Evolutionary conservation across 2,888 invertebrate species (phyloP).

Genomic region (Plemyria rubiginata): DNA sequence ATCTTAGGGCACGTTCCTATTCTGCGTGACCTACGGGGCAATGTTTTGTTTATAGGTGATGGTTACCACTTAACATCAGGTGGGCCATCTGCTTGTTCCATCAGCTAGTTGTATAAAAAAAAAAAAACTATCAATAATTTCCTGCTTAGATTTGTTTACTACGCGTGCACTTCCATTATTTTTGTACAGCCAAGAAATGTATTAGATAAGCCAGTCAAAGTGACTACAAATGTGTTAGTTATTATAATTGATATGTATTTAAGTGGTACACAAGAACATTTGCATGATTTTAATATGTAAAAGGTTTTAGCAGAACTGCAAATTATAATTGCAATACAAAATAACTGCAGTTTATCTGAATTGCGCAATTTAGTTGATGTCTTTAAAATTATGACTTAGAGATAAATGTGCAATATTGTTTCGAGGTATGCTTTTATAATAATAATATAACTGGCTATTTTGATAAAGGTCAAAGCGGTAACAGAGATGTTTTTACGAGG

Average conservation of each 20-base stretch:
- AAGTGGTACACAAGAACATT: constrained; percentile 44
- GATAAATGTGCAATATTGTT: constrained; percentile 30
- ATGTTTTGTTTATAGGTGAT: no score
- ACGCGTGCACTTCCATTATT: constrained; percentile 28
- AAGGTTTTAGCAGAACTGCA: constrained; percentile 60
- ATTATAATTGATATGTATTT: constrained; percentile 56
- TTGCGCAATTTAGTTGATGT: constrained; percentile 23
- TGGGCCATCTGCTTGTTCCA: no score
- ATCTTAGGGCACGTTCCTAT: no score
- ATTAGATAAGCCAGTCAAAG: constrained; percentile 46
- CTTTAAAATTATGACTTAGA: constrained; percentile 19
- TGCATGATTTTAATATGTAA: constrained; percentile 55
- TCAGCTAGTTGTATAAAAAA: no score
- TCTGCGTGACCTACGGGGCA: no score
- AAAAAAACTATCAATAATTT: neutral
- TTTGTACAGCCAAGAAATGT: constrained; percentile 39
- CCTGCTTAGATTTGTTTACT: constrained; percentile 9
- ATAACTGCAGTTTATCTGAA: constrained; percentile 36
- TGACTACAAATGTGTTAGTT: constrained; percentile 56
- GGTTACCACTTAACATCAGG: no score
- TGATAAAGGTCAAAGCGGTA: neutral
- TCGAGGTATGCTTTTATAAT: neutral
- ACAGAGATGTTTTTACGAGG: constrained; percentile 9
- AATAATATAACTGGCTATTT: no score
- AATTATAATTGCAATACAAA: constrained; percentile 51